Conservation (phyloP, 2,888 invertebrate genomes). For the Megastigmus dorsalis region DNA sequence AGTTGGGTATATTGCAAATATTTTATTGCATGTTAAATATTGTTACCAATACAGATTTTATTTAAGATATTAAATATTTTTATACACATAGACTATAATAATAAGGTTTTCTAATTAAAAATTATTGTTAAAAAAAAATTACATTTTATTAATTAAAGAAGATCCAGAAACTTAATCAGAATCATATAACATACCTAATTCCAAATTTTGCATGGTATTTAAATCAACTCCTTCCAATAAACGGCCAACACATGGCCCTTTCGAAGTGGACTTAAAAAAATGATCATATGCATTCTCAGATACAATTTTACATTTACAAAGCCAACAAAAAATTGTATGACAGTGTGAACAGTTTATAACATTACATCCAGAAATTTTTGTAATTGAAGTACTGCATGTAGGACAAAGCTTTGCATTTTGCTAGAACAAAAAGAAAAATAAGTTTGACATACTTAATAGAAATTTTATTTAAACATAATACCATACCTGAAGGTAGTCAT, state of each 20-base stretch:
- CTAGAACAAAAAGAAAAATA: slow-evolving; percentile 55
- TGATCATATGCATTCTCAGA: slow-evolving; percentile 60
- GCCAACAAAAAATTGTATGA: slow-evolving; percentile 61
- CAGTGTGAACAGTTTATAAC: slow-evolving; percentile 61
- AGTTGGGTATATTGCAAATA: slow-evolving; percentile 23
- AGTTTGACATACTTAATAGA: background rate
- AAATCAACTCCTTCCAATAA: slow-evolving; percentile 58
- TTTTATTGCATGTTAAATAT: slow-evolving; percentile 19
- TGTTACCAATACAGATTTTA: slow-evolving; percentile 29
- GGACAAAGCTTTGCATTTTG: slow-evolving; percentile 62
- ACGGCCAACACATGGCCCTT: slow-evolving; percentile 55
- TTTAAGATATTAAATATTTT: slow-evolving; percentile 21
- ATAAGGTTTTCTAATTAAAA: background rate
- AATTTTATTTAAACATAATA: slow-evolving; percentile 2
- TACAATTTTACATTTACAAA: slow-evolving; percentile 59
- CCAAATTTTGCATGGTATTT: slow-evolving; percentile 2
- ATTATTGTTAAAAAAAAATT: background rate
- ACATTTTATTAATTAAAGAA: background rate
- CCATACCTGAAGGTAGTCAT: slow-evolving; percentile 61
- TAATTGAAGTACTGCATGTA: slow-evolving; percentile 57
- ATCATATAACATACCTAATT: background rate
- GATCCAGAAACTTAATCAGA: background rate
- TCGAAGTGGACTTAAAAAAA: slow-evolving; percentile 45
- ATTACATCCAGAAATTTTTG: slow-evolving; percentile 62
- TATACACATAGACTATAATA: slow-evolving; percentile 15